Evolutionary conservation across 2,113 vertebrate genomes (phyloP).

Genomic region (Pseudois nayaur): DNA sequence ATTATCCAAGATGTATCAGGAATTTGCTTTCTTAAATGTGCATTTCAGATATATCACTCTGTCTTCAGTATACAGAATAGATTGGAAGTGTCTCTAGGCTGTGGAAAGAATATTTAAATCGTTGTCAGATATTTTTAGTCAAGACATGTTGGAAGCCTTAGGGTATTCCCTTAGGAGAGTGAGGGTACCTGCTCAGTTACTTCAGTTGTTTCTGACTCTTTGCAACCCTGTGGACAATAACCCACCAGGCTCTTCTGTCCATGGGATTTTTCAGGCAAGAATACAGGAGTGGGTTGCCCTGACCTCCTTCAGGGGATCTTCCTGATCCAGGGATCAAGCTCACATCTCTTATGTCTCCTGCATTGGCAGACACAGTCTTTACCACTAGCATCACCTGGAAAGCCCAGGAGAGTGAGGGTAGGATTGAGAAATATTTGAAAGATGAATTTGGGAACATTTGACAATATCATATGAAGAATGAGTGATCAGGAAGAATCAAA

Average conservation of each 20-base stretch:
- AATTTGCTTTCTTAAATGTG: not conserved
- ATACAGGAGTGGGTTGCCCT: not conserved
- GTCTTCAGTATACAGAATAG: not conserved
- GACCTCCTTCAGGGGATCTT: not conserved
- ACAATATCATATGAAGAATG: not conserved
- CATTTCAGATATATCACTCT: not conserved
- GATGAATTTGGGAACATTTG: not conserved
- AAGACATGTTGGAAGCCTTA: not conserved
- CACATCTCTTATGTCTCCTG: fast-evolving
- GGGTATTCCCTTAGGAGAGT: not conserved
- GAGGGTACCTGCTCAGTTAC: not conserved
- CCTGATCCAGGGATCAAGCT: not conserved
- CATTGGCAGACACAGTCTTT: not conserved
- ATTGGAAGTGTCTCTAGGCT: not conserved
- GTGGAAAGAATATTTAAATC: not conserved
- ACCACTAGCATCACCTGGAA: not conserved
- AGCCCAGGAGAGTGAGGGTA: fast-evolving
- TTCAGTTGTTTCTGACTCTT: not conserved
- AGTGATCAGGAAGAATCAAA: not conserved
- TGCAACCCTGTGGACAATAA: not conserved
- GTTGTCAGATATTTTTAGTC: not conserved
- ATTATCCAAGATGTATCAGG: not conserved
- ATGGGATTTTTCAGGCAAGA: not conserved
- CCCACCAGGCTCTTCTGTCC: not conserved
- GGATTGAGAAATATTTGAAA: not conserved